Base-by-base conservation (phyloP, 2,888 invertebrate species). In the Cryptus armator region DNA sequence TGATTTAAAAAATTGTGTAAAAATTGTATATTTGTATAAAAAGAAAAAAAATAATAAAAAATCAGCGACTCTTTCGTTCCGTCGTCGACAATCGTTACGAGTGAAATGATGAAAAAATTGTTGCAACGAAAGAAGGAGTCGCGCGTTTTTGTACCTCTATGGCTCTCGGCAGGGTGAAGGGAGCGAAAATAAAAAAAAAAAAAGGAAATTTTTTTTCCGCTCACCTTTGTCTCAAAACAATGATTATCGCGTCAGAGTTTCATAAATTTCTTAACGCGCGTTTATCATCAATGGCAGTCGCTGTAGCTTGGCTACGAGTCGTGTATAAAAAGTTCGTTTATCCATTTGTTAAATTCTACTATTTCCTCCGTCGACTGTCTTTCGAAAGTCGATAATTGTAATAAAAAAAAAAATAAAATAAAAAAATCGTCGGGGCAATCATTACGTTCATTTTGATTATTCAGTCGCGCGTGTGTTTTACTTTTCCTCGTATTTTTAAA, bases 281-380 rank as follows among this genome's bases (percentile, higher is more conserved):
- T 72, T 74, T 78, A 72, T 56, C 74, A 84, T 68, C 53, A 81
- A 84, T 84, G 84, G 84, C 84, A 84, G 84, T 81, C 77, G 81
- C 68, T 74, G 84, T 81, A 84, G 81, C 84, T 84, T 76, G 44
- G 84, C 80, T 84, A 80, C 84, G 80, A 76, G 71, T 84, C 56
- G 19, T 51, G 51, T 64, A 37, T 37, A 9, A 64, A n/a, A 32
- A 16, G 16, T 56, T 32, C 6, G 24, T 19, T 72, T 46, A n/a
- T 24, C 59, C 24, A 5, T 43, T 24, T 9, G n/a, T 16, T 59
- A 43, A 56, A 29, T 43, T 68, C 51, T 37, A 51, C 29, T 56
- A 46, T 70, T 12, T 59, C 19, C 29, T 46, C 32, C 62, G 62
- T 32, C 44, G 43, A 19, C 24, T 64, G 12, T 62, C 37, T 37